These are phyloP conservation scores for Heliconius himera DNA, from an alignment of 1,140 invertebrate genomes.

Conservation along the genomic window DNA sequence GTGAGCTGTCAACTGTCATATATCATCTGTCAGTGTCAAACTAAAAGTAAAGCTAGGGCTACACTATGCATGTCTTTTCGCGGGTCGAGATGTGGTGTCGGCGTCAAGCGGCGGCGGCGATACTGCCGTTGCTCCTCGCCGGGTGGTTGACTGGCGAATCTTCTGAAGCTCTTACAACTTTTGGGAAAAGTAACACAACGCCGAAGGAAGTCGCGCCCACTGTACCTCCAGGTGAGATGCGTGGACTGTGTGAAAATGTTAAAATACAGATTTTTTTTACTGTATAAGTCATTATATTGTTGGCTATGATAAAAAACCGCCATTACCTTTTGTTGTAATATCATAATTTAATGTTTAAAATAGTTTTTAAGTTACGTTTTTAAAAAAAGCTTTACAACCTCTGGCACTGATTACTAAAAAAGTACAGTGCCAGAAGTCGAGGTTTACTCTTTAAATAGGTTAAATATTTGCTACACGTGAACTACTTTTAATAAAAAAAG, in stretches of 20 bases:
- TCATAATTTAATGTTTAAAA: too few species aligned
- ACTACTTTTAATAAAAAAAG: too few species aligned
- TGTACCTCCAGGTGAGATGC: conserved; percentile 82
- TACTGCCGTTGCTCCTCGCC: conserved; percentile 74
- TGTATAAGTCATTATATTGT: too few species aligned
- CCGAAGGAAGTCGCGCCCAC: conserved; percentile 73
- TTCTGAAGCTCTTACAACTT: conserved; percentile 85
- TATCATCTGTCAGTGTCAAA: conserved; percentile 22
- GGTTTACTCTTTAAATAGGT: too few species aligned
- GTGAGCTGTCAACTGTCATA: conserved; percentile 28
- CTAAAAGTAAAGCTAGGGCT: conserved; percentile 45
- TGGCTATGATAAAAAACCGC: too few species aligned
- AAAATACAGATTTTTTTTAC: background rate
- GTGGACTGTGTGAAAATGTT: background rate
- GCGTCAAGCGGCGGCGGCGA: conserved; percentile 66
- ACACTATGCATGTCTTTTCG: conserved; percentile 65
- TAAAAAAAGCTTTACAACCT: too few species aligned
- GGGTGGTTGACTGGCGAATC: conserved; percentile 76
- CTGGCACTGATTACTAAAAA: too few species aligned
- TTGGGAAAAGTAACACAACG: conserved; percentile 85
- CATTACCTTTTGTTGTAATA: too few species aligned
- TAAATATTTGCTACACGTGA: too few species aligned
- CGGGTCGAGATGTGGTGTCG: conserved; percentile 74
- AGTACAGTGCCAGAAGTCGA: too few species aligned
- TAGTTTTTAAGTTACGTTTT: too few species aligned